Evolutionary conservation across 2,888 invertebrate genomes (phyloP).

Genomic region (Heliconius erato): DNA sequence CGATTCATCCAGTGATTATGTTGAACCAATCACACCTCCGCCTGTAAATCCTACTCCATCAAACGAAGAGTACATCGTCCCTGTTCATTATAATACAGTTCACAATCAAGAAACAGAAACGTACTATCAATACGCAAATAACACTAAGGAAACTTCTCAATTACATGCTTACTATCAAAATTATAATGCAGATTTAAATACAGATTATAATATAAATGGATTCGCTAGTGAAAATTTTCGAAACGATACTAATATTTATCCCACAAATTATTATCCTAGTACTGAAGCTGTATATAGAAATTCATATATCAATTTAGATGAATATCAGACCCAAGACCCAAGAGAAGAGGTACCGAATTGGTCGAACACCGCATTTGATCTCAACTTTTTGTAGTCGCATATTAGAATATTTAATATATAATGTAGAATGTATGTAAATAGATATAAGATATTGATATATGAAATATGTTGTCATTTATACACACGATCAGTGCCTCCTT

Average conservation of each 20-base stretch:
- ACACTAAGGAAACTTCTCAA: conserved; percentile 14
- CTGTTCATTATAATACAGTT: neutral
- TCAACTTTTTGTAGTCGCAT: conserved; percentile 48
- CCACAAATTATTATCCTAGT: conserved; percentile 64
- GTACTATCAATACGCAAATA: conserved; percentile 25
- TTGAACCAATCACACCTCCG: conserved; percentile 46
- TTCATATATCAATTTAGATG: conserved; percentile 34
- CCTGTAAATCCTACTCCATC: conserved; percentile 9
- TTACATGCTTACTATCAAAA: conserved; percentile 36
- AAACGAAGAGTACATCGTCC: conserved; percentile 1
- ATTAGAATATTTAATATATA: neutral
- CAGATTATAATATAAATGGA: conserved; percentile 3
- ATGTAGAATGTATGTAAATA: neutral
- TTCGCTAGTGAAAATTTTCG: conserved; percentile 39
- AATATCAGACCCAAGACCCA: neutral
- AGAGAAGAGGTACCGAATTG: conserved; percentile 46
- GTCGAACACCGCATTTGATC: conserved; percentile 52
- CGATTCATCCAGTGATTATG: conserved; percentile 58
- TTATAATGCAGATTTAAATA: conserved; percentile 6
- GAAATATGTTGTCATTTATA: neutral
- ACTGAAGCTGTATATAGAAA: conserved; percentile 42
- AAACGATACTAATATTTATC: conserved; percentile 58
- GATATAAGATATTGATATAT: neutral
- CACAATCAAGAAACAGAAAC: neutral
- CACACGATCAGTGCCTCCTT: conserved; percentile 16